Base-by-base conservation (phyloP, 2,113 vertebrate genomes). In the Pterocles orientalis region DNA sequence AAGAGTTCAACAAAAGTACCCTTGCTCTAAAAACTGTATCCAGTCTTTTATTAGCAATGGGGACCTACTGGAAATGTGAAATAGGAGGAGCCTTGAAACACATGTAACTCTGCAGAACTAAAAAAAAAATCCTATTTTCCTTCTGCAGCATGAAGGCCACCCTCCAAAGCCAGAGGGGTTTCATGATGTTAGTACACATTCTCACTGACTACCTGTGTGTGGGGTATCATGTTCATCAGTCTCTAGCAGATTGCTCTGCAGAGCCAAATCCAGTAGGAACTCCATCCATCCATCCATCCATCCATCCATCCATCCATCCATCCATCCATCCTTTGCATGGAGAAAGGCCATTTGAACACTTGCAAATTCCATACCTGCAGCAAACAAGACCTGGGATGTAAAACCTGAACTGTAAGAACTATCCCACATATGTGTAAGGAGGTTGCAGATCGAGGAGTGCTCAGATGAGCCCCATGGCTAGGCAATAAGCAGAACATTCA, bases 391-490 rank as follows among this genome's bases (percentile, higher is more conserved):
- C 39, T 50, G 51, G 31, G 43, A 54, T 47, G 51, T 41, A 75
- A 91, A 84, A n/a, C 51, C 36, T 62, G 41, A 29, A 39, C 36
- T 61, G 36, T 62, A 84, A 64, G 54, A 78, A 34, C 9, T 31
- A 54, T n/a, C 21, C 34, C 29, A 29, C 18, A 70, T 23, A 5
- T 10, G 20, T 3, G 8, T 19, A 33, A 82, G 45, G 51, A 68
- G 16, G 20, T 6, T 66, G 56, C 17, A 71, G 64, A 54, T 15
- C 0, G 0, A 69, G 51, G 36, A 34, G n/a, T 10, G 25, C 58
- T 84, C 31, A 54, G 25, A 66, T 41, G 43, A 79, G 53, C 54
- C 17, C 64, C n/a, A 10, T 5, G 64, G 57, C 41, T 50, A 53
- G 60, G 28, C 18, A 43, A 57, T 57, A 65, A 65, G 14, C 51